Conservation (phyloP, 2,888 invertebrate species). For the Caenorhabditis sulstoni region DNA sequence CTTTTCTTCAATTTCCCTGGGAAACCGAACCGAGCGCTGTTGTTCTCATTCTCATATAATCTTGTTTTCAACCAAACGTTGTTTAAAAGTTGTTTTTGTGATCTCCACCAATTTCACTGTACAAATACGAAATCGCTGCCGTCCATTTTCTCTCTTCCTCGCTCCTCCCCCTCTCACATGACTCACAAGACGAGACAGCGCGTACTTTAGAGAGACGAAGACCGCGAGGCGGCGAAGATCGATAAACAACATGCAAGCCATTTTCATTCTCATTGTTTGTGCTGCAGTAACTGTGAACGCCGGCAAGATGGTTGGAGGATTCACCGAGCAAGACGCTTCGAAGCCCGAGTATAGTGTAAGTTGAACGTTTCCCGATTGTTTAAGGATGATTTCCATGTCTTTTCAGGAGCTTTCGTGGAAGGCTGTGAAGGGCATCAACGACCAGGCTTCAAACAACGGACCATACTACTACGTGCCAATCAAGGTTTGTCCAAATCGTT, state of each 20-base stretch:
- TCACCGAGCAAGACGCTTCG: conserved; percentile 63
- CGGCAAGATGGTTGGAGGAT: conserved; percentile 63
- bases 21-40: no score
- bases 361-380: no score
- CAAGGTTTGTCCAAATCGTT: conserved; percentile 55
- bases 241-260: conserved; percentile 53
- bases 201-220: conserved; percentile 47
- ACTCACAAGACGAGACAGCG: conserved; percentile 41
- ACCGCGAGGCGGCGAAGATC: conserved; percentile 26
- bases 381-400: not conserved
- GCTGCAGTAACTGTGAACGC: conserved; percentile 38
- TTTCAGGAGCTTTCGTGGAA: conserved; percentile 65
- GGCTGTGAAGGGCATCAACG: conserved; percentile 64
- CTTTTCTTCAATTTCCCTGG: no score
- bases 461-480: conserved; percentile 68
- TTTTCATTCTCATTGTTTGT: conserved; percentile 39
- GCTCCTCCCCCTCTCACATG: conserved; percentile 16
- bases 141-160: conserved; percentile 10
- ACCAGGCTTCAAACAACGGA: conserved; percentile 69
- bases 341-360: conserved; percentile 66
- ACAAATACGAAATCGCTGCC: conserved; percentile 20
- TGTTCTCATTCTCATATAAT: no score
- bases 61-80: no score
- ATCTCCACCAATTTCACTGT: conserved; percentile 29
- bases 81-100: conserved; percentile 30